These are phyloP conservation scores for Ifrita kowaldi DNA, from an alignment of 2,113 vertebrate species.

Conservation along the genomic window DNA sequence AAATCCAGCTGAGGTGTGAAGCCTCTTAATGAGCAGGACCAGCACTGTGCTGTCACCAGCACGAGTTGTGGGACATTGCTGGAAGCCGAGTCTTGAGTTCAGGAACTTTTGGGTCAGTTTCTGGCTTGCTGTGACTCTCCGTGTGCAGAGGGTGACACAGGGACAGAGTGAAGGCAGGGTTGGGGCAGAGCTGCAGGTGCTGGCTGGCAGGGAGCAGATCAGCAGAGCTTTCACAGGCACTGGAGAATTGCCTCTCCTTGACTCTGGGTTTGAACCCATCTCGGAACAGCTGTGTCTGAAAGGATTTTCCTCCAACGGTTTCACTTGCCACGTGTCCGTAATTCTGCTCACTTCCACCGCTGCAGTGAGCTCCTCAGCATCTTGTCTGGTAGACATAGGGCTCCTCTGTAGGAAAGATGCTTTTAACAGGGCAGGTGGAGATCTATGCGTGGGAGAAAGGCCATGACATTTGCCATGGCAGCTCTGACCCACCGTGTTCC, in stretches of 20 bases:
- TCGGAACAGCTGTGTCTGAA: not conserved
- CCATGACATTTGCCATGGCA: not conserved
- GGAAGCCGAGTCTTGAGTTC: not conserved
- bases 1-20: not conserved
- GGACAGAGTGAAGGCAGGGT: not conserved
- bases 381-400: not conserved
- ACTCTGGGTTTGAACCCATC: not conserved
- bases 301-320: not conserved
- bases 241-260: not conserved
- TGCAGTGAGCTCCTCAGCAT: not conserved
- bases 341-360: not conserved
- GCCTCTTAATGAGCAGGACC: not conserved
- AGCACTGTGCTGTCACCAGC: accelerated
- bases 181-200: accelerated
- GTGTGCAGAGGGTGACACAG: not conserved
- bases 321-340: not conserved
- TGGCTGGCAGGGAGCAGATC: not conserved
- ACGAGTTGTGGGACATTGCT: not conserved
- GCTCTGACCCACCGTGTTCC: not conserved
- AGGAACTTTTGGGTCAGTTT: not conserved
- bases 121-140: not conserved
- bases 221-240: not conserved
- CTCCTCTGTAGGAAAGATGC: not conserved
- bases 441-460: not conserved
- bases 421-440: not conserved